A percentile compares a stretch with the other conserved stretches of the same genome.
phyloP scores from a whole-genome alignment of 2,113 vertebrate species.

The Mirza zaza region DNA sequence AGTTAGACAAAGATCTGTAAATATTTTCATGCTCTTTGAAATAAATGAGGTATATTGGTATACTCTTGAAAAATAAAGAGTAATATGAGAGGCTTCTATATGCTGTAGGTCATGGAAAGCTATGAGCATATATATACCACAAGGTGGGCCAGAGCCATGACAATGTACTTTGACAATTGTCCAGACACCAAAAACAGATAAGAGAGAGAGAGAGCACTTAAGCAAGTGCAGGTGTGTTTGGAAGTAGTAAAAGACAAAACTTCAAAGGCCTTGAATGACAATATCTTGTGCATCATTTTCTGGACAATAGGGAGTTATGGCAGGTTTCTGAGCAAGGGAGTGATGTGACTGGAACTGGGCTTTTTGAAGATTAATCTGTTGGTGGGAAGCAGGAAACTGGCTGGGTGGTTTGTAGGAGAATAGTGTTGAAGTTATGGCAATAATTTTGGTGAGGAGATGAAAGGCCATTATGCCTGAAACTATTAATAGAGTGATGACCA shows the following conservation, averaged over 20 bases:
- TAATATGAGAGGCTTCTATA: background rate
- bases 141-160: background rate
- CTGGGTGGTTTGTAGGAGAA: background rate
- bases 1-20: background rate
- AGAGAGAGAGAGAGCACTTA: background rate
- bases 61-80: background rate
- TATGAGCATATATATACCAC: background rate
- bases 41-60: background rate
- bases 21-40: background rate
- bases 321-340: background rate
- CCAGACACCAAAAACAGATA: background rate
- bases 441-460: background rate
- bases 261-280: background rate
- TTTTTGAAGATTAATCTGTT: background rate
- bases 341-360: background rate
- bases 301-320: background rate
- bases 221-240: background rate
- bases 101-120: background rate
- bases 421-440: background rate
- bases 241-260: background rate
- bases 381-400: background rate
- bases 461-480: background rate
- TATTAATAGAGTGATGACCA: background rate
- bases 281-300: background rate
- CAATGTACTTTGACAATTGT: background rate